phyloP scores from a whole-genome alignment of 2,797 vertebrate genomes.

The Aeoliscus strigatus region DNA sequence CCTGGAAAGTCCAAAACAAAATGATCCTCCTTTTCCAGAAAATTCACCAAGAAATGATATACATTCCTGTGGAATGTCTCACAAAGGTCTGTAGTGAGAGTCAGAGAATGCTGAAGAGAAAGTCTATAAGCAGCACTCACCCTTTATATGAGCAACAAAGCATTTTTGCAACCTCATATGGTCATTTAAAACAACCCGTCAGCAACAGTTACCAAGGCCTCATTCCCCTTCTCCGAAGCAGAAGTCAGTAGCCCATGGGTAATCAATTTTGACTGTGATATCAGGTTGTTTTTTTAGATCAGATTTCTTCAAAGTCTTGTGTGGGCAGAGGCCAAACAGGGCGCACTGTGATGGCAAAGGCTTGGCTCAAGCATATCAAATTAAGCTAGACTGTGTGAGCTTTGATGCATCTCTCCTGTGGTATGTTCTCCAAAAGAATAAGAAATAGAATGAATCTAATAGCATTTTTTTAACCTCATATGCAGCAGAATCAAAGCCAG shows the following conservation, averaged over 20 bases:
- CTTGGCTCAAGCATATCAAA: conserved; percentile 31
- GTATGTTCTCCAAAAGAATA: conserved; percentile 24
- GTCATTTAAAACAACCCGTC: conserved; percentile 27
- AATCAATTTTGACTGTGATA: conserved; percentile 56
- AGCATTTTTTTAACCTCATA: conserved; percentile 2
- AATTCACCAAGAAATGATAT: background rate
- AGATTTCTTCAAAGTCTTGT: conserved; percentile 57
- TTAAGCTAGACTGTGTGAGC: conserved; percentile 31
- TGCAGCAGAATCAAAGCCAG: conserved; percentile 3
- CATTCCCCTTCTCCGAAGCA: conserved; percentile 42
- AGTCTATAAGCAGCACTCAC: background rate
- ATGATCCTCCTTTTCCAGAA: no score
- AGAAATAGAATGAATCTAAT: conserved; percentile 17
- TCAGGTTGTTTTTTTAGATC: conserved; percentile 60
- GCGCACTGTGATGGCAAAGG: conserved; percentile 28
- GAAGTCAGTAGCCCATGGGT: conserved; percentile 39
- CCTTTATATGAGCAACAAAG: conserved; percentile 48
- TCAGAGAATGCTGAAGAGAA: no score
- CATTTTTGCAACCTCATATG: conserved; percentile 5
- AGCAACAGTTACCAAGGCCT: conserved; percentile 29
- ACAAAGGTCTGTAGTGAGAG: no score
- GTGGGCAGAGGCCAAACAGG: conserved; percentile 40
- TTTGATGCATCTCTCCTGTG: conserved; percentile 36
- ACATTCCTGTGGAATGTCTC: conserved; percentile 1
- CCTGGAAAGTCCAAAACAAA: background rate